Base-by-base conservation (phyloP, 2,113 vertebrate genomes). In the Cyprinus carpio region DNA sequence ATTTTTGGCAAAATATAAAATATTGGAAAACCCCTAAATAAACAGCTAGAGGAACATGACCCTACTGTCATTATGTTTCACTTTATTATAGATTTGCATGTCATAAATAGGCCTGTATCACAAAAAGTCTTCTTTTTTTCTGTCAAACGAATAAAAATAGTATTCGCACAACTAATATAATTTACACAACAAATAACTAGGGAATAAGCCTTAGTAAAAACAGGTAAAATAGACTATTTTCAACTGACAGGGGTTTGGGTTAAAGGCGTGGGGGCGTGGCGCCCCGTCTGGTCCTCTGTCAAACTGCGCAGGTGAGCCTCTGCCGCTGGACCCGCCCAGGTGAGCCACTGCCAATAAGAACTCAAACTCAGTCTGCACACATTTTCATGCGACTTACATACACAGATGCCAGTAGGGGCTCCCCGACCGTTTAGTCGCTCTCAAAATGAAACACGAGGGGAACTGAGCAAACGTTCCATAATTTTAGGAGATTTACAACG, bases 311-410 rank as follows among this genome's bases (percentile, higher is more conserved):
- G 51, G 51, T 54, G 51, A 79, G 62, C 43, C 74, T 89, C 89
- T 91, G 85, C 87, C 90, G 90, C 60, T 40, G 84, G 84, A 80
- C 90, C 87, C 90, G 93, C 93, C 92, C 93, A 87, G 43, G n/a
- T 72, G 69, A 84, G 81, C 80, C 40, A 46, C 90, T 79, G 89
- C 92, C 92, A 91, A 92, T 93, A 93, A 93, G 92, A 87, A 46
- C 43, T 82, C 87, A 20, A 49, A 88, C 85, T 72, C 89, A 90
- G 90, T 90, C 89, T 90, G 88, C 34, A 20, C 69, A 83, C 88
- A 54, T 82, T 89, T 89, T 85, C 88, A 80, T 80, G 79, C 75
- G 69, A 77, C 62, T 58, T 27, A 12, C 69, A 18, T 23, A n/a
- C 37, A 29, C 75, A 51, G 49, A 74, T 25, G 12, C 31, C 65